Evolutionary conservation across 1,140 invertebrate genomes (phyloP).

Genomic region (Zaprionus davidi): DNA sequence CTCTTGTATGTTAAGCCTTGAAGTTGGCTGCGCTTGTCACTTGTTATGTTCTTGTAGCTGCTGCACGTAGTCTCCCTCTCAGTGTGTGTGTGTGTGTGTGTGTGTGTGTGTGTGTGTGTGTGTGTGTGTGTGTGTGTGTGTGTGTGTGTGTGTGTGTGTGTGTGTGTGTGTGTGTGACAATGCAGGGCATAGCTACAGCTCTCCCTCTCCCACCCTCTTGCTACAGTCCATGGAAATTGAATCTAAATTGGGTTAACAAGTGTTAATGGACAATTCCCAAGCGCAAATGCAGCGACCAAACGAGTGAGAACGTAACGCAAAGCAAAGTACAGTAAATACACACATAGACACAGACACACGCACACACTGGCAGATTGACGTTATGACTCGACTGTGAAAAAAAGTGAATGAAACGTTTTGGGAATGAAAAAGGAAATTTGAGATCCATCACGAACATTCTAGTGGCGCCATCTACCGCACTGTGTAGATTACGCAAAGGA

Average conservation of each 20-base stretch:
- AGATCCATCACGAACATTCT: constrained; percentile 8
- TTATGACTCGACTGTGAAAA: constrained; percentile 12
- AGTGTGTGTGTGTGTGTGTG: not conserved
- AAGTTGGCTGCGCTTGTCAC: constrained; percentile 68
- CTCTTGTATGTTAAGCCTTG: constrained; percentile 59
- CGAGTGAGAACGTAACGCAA: constrained; percentile 1
- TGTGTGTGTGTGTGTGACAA: constrained; percentile 44
- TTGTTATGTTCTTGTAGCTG: constrained; percentile 52
- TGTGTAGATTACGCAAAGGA: constrained; percentile 59
- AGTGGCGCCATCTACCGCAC: constrained; percentile 33
- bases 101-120: constrained; percentile 18
- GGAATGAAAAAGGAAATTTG: constrained; percentile 2
- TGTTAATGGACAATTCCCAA: constrained; percentile 76
- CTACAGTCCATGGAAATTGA: constrained; percentile 74
- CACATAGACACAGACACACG: not conserved
- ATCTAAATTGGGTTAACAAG: constrained; percentile 82
- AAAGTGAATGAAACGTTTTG: not conserved
- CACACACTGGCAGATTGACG: not conserved
- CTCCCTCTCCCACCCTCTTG: constrained; percentile 18
- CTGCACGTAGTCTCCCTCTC: constrained; percentile 29
- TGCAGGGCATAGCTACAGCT: constrained; percentile 57
- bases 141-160: too few species aligned
- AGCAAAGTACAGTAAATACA: constrained; percentile 62
- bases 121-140: constrained; percentile 17
- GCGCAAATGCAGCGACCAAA: constrained; percentile 22